These are phyloP conservation scores for Ptychochromis oligacanthus DNA, from an alignment of 2,113 vertebrate species.

Conservation along the genomic window DNA sequence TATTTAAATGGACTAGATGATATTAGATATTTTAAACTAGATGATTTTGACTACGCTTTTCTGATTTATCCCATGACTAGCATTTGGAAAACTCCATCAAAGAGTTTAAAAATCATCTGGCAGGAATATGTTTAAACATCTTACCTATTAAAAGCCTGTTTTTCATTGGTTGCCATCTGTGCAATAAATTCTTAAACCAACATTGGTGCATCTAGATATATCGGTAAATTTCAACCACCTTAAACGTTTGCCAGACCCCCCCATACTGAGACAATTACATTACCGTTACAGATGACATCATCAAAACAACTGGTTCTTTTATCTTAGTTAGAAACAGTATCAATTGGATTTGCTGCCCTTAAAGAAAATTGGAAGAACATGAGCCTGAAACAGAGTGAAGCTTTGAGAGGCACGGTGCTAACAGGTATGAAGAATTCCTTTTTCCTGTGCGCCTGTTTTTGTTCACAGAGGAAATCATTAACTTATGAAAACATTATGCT, in stretches of 20 bases:
- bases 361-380: slow-evolving; percentile 71
- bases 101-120: slow-evolving; percentile 17
- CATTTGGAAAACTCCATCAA: slow-evolving; percentile 18
- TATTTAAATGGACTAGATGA: background rate
- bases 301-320: slow-evolving; percentile 58
- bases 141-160: slow-evolving; percentile 20
- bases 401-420: slow-evolving; percentile 26
- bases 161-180: slow-evolving; percentile 38
- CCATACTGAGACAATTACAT: slow-evolving; percentile 66
- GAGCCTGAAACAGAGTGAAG: slow-evolving; percentile 43
- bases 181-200: slow-evolving; percentile 39
- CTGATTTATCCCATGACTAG: background rate
- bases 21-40: background rate
- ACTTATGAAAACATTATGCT: slow-evolving; percentile 53
- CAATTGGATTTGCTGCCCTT: slow-evolving; percentile 67
- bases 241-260: slow-evolving; percentile 59
- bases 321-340: slow-evolving; percentile 64
- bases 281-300: slow-evolving; percentile 76
- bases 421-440: slow-evolving; percentile 70
- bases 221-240: slow-evolving; percentile 55
- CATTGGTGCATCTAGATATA: slow-evolving; percentile 40
- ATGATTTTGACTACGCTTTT: background rate
- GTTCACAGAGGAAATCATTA: slow-evolving; percentile 67
- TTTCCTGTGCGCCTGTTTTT: slow-evolving; percentile 57
- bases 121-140: slow-evolving; percentile 17